Evolutionary conservation across 2,888 invertebrate genomes (phyloP).

Genomic region (Entomobrya proxima): DNA sequence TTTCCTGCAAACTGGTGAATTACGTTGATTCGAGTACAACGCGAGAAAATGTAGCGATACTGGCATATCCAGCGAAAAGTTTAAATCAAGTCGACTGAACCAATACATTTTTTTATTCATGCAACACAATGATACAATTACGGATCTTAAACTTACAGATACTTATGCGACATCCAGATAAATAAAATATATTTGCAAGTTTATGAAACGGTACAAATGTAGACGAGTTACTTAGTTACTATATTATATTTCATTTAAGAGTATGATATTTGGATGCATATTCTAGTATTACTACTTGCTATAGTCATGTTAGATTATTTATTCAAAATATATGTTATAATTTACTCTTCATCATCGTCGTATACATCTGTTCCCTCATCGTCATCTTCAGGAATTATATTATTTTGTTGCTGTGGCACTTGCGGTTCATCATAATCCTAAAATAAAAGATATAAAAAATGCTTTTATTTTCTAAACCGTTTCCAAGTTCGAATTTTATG

Average conservation of each 20-base stretch:
- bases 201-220: too few relatives aligned
- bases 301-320: too few relatives aligned
- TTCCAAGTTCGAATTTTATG: too few relatives aligned
- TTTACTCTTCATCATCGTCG: slow-evolving; percentile 41
- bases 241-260: too few relatives aligned
- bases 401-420: neutral
- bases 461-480: neutral
- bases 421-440: slow-evolving; percentile 47
- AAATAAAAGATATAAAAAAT: neutral
- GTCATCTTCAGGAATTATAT: slow-evolving; percentile 27
- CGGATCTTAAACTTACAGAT: neutral
- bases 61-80: slow-evolving; percentile 36
- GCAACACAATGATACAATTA: neutral
- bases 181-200: too few relatives aligned
- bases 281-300: too few relatives aligned
- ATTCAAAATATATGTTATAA: too few relatives aligned
- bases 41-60: slow-evolving; percentile 71
- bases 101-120: neutral
- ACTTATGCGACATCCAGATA: slow-evolving; percentile 37
- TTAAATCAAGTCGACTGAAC: neutral
- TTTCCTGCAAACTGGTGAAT: slow-evolving; percentile 37
- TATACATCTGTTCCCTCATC: slow-evolving; percentile 34
- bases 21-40: slow-evolving; percentile 70
- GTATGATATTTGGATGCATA: too few relatives aligned
- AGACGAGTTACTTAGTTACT: too few relatives aligned